A percentile compares a stretch with the other conserved stretches of the same genome.
Evolutionary conservation across 2,888 invertebrate genomes (phyloP).

Genomic region (Hirtodrosophila cameraria): DNA sequence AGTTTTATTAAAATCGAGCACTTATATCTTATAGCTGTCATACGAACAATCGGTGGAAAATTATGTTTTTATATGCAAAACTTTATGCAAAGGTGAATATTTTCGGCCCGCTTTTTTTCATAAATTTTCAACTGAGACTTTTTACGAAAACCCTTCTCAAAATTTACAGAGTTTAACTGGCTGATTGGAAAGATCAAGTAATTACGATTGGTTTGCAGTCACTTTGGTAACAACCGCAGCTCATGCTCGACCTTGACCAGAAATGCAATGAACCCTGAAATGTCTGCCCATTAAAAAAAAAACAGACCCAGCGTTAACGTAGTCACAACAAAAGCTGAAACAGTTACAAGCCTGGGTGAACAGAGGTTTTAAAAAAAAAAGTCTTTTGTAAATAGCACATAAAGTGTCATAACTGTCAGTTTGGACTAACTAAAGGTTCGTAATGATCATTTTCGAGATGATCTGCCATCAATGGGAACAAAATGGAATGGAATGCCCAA

Average conservation of each 20-base stretch:
- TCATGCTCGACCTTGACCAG: slow-evolving; percentile 68
- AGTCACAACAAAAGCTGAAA: slow-evolving; percentile 40
- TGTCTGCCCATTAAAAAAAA: slow-evolving; percentile 19
- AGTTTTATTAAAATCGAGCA: no score
- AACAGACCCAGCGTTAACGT: slow-evolving; percentile 18
- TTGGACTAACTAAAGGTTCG: slow-evolving; percentile 25
- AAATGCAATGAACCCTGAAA: slow-evolving; percentile 69
- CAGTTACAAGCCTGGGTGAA: slow-evolving; percentile 42
- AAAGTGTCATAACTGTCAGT: slow-evolving; percentile 74
- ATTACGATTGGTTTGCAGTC: slow-evolving; percentile 45
- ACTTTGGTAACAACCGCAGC: slow-evolving; percentile 36
- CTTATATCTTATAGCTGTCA: no score
- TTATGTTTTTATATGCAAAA: no score
- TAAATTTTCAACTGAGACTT: no score
- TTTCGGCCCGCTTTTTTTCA: no score
- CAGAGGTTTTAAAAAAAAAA: slow-evolving; percentile 21
- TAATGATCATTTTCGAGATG: slow-evolving; percentile 40
- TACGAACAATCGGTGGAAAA: no score
- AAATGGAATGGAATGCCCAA: slow-evolving; percentile 52
- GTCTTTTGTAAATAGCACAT: slow-evolving; percentile 60
- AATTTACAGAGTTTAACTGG: background rate
- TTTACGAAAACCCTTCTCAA: background rate
- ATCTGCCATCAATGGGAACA: slow-evolving; percentile 52
- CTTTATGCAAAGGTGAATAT: no score
- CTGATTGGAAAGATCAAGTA: slow-evolving; percentile 6